Evolutionary conservation across 2,797 vertebrate species (phyloP).

Genomic region (Acanthurus lineatus): DNA sequence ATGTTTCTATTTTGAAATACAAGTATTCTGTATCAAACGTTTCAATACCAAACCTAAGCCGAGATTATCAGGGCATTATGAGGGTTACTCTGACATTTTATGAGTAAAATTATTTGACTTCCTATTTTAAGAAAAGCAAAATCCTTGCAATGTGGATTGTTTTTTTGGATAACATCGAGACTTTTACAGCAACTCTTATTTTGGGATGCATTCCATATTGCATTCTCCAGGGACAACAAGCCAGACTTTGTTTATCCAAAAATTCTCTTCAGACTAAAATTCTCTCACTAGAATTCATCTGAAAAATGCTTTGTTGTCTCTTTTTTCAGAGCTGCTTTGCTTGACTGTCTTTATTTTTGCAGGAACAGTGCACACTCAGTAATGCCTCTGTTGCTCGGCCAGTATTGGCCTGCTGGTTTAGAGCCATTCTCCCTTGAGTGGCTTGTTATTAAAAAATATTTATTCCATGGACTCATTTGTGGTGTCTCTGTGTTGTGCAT

Average conservation of each 20-base stretch:
- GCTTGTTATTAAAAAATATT: neutral
- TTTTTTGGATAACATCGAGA: neutral
- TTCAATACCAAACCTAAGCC: too few relatives aligned
- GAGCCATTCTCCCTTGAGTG: neutral
- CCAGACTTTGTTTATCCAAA: neutral
- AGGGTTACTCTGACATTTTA: too few relatives aligned
- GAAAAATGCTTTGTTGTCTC: neutral
- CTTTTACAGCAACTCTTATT: neutral
- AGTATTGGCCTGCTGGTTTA: slow-evolving; percentile 1
- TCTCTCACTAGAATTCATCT: neutral
- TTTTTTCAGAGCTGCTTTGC: neutral
- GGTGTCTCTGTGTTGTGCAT: slow-evolving; percentile 8
- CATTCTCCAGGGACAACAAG: neutral
- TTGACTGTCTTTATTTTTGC: slow-evolving; percentile 3
- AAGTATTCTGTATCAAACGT: too few relatives aligned
- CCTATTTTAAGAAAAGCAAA: neutral
- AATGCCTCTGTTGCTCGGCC: neutral
- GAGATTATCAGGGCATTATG: too few relatives aligned
- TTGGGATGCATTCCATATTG: neutral
- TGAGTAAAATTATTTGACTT: neutral
- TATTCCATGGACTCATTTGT: slow-evolving; percentile 7
- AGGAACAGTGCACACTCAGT: slow-evolving; percentile 15
- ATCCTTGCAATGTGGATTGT: neutral
- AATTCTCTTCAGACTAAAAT: slow-evolving; percentile 1
- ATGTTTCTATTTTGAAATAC: too few relatives aligned